Percentiles rank a stretch among this genome's conserved stretches.
These are phyloP conservation scores for Parazoanthus darwini DNA, from an alignment of 92 coral and sea anemone species.

Conservation along the genomic window DNA sequence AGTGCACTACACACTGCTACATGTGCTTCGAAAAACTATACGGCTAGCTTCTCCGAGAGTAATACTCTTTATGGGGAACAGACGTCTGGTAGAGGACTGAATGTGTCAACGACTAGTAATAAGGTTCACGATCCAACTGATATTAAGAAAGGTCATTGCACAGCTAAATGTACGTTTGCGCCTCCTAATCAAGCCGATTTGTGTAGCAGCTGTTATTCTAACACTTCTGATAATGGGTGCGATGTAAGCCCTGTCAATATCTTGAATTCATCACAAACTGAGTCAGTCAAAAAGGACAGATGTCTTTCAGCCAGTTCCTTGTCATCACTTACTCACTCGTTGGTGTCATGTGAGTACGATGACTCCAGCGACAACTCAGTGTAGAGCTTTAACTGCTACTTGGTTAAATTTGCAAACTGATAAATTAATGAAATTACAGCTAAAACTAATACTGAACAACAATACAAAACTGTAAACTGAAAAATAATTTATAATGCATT, in stretches of 20 bases:
- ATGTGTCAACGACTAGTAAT: neutral
- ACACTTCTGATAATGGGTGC: neutral
- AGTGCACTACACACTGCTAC: neutral
- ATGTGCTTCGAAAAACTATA: neutral
- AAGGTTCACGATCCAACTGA: neutral
- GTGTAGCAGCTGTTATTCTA: neutral
- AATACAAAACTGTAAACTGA: no score
- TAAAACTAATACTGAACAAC: no score
- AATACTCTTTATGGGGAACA: neutral
- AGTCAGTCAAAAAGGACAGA: neutral
- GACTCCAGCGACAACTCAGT: conserved; percentile 64
- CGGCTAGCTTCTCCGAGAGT: no score
- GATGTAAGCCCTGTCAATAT: neutral
- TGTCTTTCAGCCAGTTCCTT: neutral
- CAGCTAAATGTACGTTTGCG: neutral
- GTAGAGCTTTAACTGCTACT: conserved; percentile 4
- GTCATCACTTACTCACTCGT: neutral
- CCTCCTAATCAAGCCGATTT: neutral
- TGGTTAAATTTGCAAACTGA: no score
- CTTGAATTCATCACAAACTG: neutral
- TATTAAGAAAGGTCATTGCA: neutral
- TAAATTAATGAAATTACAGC: no score
- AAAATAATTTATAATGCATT: no score
- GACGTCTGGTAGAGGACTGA: neutral
- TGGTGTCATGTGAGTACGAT: conserved; percentile 61